Percentiles rank a stretch among this genome's conserved stretches.
phyloP scores from a whole-genome alignment of 2,797 vertebrate genomes.

The Leptoclinus maculatus region DNA sequence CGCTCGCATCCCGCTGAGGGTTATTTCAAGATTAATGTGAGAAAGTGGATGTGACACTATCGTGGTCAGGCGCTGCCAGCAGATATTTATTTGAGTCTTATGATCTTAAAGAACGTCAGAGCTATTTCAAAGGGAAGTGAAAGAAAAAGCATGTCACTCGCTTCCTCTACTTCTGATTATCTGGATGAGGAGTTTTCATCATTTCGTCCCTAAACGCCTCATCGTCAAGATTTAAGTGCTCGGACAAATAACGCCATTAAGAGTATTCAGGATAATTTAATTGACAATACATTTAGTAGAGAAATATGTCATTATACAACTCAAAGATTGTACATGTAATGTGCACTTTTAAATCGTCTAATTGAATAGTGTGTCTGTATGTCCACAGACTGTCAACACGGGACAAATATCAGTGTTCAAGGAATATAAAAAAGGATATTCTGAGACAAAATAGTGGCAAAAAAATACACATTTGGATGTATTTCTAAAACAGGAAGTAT shows the following conservation, averaged over 20 bases:
- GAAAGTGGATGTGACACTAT: conserved; percentile 27
- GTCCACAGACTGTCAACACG: neutral
- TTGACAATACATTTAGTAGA: neutral
- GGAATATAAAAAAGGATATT: neutral
- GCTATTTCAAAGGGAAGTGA: conserved; percentile 32
- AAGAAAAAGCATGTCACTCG: neutral
- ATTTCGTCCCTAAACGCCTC: neutral
- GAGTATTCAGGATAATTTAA: neutral
- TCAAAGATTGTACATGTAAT: neutral
- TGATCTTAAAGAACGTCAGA: conserved; percentile 27
- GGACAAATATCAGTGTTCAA: neutral
- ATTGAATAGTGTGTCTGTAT: neutral
- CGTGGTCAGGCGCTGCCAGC: conserved; percentile 32
- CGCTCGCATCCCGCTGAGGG: conserved; percentile 4
- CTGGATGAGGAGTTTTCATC: neutral
- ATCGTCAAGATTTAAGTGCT: neutral
- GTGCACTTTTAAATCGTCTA: neutral
- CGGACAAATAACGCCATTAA: neutral
- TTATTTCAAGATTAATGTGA: conserved; percentile 35
- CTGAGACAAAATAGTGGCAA: neutral
- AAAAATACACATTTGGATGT: too few species aligned
- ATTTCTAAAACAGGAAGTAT: neutral
- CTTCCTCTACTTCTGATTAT: conserved; percentile 9
- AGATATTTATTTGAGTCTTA: conserved; percentile 37
- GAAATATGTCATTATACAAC: neutral